Evolutionary conservation across 2,113 vertebrate species (phyloP), one percentile per base, ranked within the genome.

Genomic region (Osmerus eperlanus): DNA sequence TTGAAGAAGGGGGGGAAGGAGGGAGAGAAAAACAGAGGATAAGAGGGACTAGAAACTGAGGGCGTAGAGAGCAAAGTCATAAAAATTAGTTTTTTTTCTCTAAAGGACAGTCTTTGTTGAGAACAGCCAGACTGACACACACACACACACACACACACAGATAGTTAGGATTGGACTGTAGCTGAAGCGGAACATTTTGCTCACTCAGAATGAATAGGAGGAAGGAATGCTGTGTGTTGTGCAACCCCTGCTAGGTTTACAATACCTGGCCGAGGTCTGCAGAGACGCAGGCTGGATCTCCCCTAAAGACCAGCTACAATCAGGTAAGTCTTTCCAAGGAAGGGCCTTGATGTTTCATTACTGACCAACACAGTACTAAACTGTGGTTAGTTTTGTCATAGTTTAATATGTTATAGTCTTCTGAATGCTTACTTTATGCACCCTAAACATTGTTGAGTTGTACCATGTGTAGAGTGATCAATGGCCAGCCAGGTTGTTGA

Each of bases 1-100:
- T 92, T 89, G 77, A 90, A 82, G 77, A 85, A 87, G 83, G 67
- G 84, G 81, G 88, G 84, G 23, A 23, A 73, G 83, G 67, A 77
- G 62, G 79, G 70, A 54, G 6, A 67, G 62, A 70, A 51, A 71
- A 71, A 77, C 55, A 81, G 73, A 85, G 75, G 71, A 69, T 28
- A 21, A 29, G 67, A 70, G 47, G 11, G 13, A 59, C 65, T 19
- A 23, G 54, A 72, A 56, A 53, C 74, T 75, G 81, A 67, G 47
- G 71, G 75, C 77, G 75, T 75, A 74, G 71, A 68, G 79, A 58
- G 65, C 65, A 84, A 62, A 85, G 76, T 81, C 81, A 41, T 84
- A 88, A 90, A 91, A 84, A 86, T 78, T 73, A 69, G 66, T 52
- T 63, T 76, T 71, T 75, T 77, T 78, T 72, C 75, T 75, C 75